Evolutionary conservation across 1,140 invertebrate genomes (phyloP), one percentile per base, ranked within the genome.

Genomic region (Hypothenemus hampei): DNA sequence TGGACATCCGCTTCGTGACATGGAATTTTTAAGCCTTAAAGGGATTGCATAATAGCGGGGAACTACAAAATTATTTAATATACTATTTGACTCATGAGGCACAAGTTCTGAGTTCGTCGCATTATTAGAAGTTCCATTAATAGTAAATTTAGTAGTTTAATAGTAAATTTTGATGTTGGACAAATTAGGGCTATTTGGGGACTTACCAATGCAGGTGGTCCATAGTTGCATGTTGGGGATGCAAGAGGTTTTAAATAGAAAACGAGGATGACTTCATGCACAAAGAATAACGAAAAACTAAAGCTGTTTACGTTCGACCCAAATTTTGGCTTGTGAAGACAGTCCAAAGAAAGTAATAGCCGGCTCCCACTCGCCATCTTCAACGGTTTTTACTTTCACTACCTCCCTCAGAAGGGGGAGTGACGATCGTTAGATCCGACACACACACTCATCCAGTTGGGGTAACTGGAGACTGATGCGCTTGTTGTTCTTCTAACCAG

Each of bases 341-440:
- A 59, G 60, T 51, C 58, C 59, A 61, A 69, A 69, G 67, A 67
- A 67, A 69, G 65, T 67, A 65, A 69, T 57, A 48, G 60, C 54
- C 54, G 51, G 63, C 67, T 69, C 67, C 67, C 65, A 69, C 67
- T 69, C 58, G 56, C 35, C 49, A 57, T 50, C 44, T 36, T 55
- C 53, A 54, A 49, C 49, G 58, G 61, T 62, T 69, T 67, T 69
- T 67, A 67, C 67, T 69, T 69, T 69, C 67, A 56, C n/a, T n/a
- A n/a, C n/a, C n/a, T n/a, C n/a, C n/a, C n/a, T n/a, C n/a, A n/a
- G n/a, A n/a, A n/a, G n/a, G n/a, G n/a, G n/a, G n/a, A n/a, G n/a
- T n/a, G n/a, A n/a, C n/a, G n/a, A n/a, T n/a, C n/a, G n/a, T n/a
- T n/a, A n/a, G n/a, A n/a, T n/a, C n/a, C n/a, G n/a, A n/a, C n/a